phyloP scores from a whole-genome alignment of 2,113 vertebrate species.

The Podilymbus podiceps region DNA sequence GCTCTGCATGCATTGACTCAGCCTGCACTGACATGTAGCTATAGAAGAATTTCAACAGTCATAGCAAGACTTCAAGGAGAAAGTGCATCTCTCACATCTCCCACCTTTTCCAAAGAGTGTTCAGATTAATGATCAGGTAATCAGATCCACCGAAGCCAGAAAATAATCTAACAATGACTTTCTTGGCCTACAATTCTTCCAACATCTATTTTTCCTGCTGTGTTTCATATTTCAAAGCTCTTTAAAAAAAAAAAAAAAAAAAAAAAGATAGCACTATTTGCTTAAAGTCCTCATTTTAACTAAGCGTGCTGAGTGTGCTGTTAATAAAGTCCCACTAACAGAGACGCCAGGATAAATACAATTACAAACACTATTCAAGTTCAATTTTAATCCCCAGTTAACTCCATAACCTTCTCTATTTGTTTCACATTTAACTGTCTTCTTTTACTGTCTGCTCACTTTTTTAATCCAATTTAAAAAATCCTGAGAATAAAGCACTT shows the following conservation, averaged over 20 bases:
- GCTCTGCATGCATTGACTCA: neutral
- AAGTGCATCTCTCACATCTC: neutral
- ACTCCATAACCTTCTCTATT: neutral
- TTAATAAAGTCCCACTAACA: neutral
- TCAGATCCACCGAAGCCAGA: neutral
- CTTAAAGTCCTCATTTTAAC: neutral
- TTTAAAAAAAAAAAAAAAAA: neutral
- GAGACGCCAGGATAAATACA: neutral
- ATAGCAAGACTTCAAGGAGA: neutral
- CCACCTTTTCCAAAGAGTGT: neutral
- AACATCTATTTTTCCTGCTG: conserved; percentile 8
- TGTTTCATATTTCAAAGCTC: neutral
- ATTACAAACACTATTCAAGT: neutral
- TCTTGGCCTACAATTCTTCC: neutral
- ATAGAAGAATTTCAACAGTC: neutral
- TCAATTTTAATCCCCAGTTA: neutral
- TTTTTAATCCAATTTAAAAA: neutral
- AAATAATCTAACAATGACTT: conserved; percentile 3
- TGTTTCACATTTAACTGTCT: neutral
- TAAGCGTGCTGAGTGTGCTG: neutral
- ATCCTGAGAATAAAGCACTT: neutral
- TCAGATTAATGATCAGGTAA: neutral
- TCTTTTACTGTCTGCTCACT: neutral
- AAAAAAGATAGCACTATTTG: neutral
- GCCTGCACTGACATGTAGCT: neutral